Conservation (phyloP, 2,113 vertebrate genomes). For the Cervus canadensis region DNA sequence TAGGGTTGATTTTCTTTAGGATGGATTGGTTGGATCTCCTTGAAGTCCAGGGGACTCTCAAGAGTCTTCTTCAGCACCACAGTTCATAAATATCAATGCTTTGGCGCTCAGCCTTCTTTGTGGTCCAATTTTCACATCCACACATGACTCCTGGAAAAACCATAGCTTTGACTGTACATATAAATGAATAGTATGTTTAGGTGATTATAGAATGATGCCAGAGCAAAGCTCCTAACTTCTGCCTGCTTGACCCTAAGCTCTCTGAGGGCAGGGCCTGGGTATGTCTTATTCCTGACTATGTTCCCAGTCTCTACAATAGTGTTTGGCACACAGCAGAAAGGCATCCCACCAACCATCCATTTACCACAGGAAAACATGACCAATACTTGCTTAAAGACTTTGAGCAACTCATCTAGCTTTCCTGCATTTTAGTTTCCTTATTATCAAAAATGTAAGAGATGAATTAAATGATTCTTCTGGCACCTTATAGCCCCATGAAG, state of each 20-base stretch:
- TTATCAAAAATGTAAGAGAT: neutral
- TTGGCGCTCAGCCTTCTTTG: neutral
- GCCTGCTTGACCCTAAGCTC: neutral
- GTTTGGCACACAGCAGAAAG: neutral
- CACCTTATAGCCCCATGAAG: neutral
- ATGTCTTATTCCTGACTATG: neutral
- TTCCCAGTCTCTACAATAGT: neutral
- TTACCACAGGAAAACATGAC: neutral
- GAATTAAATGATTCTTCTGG: neutral
- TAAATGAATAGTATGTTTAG: neutral
- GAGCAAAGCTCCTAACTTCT: neutral
- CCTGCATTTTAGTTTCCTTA: neutral
- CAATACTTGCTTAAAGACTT: neutral
- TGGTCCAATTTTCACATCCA: neutral
- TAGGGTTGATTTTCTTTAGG: neutral
- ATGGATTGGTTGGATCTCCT: neutral
- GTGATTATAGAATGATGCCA: neutral
- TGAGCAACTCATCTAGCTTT: neutral
- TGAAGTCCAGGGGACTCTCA: neutral
- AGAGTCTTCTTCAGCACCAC: neutral
- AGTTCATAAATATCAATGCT: neutral
- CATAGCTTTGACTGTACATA: neutral
- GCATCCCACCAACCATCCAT: neutral
- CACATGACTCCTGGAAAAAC: neutral
- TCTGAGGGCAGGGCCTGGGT: neutral